Evolutionary conservation across 2,113 vertebrate species (phyloP).

Genomic region (Hippocampus abdominalis): DNA sequence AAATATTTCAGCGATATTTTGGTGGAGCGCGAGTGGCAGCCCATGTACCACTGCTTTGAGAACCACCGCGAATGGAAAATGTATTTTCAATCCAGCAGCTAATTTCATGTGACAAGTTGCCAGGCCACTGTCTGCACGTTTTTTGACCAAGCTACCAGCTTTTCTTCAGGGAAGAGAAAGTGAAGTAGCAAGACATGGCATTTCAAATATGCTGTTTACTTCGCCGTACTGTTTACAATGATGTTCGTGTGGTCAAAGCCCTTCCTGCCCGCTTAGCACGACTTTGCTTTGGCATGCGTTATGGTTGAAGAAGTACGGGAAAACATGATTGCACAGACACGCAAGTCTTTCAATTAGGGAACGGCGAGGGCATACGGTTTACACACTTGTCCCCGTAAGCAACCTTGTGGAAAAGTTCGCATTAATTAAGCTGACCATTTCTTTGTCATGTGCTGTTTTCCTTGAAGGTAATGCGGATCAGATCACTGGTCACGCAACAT

Average conservation of each 20-base stretch:
- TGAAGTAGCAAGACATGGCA: conserved; percentile 8
- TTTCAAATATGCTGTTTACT: conserved; percentile 38
- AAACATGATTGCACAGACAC: background rate
- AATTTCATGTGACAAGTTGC: background rate
- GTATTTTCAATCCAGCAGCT: too few species aligned
- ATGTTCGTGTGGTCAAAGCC: conserved; percentile 18
- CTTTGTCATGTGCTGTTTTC: conserved; percentile 25
- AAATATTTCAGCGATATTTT: too few species aligned
- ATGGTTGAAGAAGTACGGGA: background rate
- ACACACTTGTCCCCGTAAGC: background rate
- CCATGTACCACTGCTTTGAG: too few species aligned
- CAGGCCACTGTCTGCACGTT: background rate
- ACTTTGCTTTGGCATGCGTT: conserved; percentile 4
- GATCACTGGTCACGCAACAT: conserved; percentile 42
- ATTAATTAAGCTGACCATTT: conserved; percentile 6
- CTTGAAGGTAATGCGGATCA: conserved; percentile 58
- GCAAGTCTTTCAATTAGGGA: background rate
- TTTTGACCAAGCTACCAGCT: background rate
- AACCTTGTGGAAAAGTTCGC: conserved; percentile 2
- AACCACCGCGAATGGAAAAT: too few species aligned
- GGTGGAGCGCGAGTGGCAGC: too few species aligned
- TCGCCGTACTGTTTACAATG: conserved; percentile 29
- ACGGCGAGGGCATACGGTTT: conserved; percentile 9
- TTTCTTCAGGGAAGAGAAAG: conserved; percentile 13
- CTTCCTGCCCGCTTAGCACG: conserved; percentile 1